These are phyloP conservation scores for Hystrix cristata DNA, from an alignment of 2,113 vertebrate species.

Conservation along the genomic window DNA sequence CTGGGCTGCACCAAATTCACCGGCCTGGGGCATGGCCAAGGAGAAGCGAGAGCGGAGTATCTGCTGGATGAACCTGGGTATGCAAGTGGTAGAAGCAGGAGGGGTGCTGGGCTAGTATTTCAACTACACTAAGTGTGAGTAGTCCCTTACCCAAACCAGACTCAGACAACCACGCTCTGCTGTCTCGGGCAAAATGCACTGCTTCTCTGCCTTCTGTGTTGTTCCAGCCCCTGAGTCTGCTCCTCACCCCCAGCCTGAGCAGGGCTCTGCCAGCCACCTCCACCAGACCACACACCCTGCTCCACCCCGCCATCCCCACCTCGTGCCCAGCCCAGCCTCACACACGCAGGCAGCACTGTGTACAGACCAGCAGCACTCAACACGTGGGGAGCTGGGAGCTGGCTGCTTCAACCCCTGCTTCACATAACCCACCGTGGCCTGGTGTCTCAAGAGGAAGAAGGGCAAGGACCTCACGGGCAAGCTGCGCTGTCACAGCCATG, in stretches of 20 bases:
- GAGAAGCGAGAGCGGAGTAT: neutral
- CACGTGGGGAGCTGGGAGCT: neutral
- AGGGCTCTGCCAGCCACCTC: neutral
- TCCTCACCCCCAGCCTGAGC: too few species aligned
- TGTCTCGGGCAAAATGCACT: neutral
- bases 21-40: neutral
- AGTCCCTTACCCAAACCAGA: neutral
- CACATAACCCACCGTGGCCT: neutral
- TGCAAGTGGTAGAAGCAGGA: fast-evolving
- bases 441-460: neutral
- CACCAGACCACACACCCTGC: neutral
- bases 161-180: neutral
- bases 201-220: neutral
- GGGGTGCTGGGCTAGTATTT: neutral
- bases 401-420: neutral
- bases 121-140: neutral
- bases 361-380: neutral
- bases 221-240: neutral
- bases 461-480: neutral
- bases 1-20: neutral
- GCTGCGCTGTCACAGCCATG: neutral
- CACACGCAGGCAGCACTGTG: neutral
- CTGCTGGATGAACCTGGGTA: neutral
- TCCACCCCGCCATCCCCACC: neutral
- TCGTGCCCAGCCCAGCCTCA: fast-evolving